phyloP scores from a whole-genome alignment of 2,888 invertebrate genomes.

The Apoda limacodes region DNA sequence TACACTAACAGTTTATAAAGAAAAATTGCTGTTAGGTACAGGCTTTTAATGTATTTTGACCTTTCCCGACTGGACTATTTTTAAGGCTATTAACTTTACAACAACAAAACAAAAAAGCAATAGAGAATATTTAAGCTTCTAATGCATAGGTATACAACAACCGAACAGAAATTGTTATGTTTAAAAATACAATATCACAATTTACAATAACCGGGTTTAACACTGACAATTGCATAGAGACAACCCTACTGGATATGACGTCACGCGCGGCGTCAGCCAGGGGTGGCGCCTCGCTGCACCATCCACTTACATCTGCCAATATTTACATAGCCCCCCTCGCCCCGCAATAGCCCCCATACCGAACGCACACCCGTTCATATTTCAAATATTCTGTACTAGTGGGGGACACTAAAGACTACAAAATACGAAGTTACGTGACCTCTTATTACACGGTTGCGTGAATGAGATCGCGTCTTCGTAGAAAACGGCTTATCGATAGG shows the following conservation, averaged over 20 bases:
- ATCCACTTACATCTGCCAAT: slow-evolving; percentile 77
- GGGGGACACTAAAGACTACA: slow-evolving; percentile 57
- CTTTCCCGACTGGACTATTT: too few species aligned
- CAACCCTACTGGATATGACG: slow-evolving; percentile 33
- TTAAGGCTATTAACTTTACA: too few species aligned
- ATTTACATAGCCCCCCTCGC: slow-evolving; percentile 64
- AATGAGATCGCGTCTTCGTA: too few species aligned
- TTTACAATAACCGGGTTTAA: slow-evolving; percentile 7
- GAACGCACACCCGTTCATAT: slow-evolving; percentile 63
- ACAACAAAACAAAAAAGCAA: too few species aligned
- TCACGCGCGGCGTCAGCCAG: slow-evolving; percentile 28
- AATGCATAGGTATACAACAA: too few species aligned
- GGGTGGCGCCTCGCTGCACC: slow-evolving; percentile 58
- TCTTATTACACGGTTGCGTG: slow-evolving; percentile 29
- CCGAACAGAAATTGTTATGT: too few species aligned
- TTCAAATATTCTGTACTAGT: slow-evolving; percentile 56
- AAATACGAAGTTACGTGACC: slow-evolving; percentile 42
- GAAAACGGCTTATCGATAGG: too few species aligned
- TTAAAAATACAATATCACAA: slow-evolving; percentile 5
- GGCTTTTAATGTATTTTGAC: too few species aligned
- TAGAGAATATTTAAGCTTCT: too few species aligned
- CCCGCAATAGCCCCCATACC: slow-evolving; percentile 17
- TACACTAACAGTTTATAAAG: too few species aligned
- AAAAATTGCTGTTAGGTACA: too few species aligned
- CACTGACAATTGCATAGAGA: slow-evolving; percentile 6